A percentile compares a stretch with the other conserved stretches of the same genome.
Conservation (phyloP, 2,113 vertebrate genomes). For the Ploceus nigricollis region DNA sequence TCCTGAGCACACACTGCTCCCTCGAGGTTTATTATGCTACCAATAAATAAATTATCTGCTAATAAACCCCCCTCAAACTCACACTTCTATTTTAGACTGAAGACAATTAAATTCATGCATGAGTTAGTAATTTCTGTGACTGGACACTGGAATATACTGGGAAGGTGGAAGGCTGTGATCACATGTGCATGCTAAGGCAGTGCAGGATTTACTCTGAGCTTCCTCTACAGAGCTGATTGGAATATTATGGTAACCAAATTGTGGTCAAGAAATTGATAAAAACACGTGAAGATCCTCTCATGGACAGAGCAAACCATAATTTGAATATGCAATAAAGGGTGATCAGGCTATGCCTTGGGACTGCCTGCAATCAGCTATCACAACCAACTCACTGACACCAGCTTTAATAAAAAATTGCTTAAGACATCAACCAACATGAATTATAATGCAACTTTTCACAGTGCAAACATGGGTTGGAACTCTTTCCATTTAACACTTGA, state of each 20-base stretch:
- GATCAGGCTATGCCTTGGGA: neutral
- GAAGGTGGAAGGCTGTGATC: neutral
- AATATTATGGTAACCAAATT: neutral
- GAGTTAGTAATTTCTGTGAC: neutral
- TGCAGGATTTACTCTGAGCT: neutral
- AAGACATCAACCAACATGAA: neutral
- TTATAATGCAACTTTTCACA: neutral
- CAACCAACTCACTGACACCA: neutral
- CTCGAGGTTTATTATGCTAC: neutral
- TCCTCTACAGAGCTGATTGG: neutral
- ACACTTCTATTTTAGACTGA: neutral
- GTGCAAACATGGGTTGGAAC: neutral
- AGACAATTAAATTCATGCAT: neutral
- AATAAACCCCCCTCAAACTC: neutral
- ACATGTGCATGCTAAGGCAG: neutral
- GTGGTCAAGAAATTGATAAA: neutral
- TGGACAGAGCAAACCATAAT: neutral
- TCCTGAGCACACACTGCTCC: neutral
- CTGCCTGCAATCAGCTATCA: neutral
- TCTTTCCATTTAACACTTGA: neutral
- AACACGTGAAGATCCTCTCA: neutral
- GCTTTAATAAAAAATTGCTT: neutral
- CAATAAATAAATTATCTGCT: neutral
- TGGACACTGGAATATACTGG: neutral
- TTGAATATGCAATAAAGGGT: neutral